Percentiles rank a stretch among this genome's conserved stretches.
Conservation (phyloP, 2,888 invertebrate genomes). For the Stramonita haemastoma region DNA sequence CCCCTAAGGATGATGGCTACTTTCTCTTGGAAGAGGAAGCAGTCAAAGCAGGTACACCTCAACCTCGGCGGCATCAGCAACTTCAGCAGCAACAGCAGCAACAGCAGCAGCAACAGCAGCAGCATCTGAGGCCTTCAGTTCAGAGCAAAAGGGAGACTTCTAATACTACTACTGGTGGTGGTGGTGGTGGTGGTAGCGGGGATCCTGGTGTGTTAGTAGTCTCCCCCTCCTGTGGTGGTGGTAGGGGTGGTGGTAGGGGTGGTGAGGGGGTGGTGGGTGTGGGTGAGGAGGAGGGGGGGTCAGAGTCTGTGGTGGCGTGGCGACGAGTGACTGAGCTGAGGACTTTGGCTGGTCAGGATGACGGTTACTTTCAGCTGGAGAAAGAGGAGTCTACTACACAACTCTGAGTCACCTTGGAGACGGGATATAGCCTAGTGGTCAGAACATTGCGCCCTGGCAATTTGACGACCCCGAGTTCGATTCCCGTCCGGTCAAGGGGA, state of each 20-base stretch:
- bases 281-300: not conserved
- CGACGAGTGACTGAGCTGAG: not conserved
- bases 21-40: constrained; percentile 19
- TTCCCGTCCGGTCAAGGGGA: too few relatives aligned
- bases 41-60: too few relatives aligned
- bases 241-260: not conserved
- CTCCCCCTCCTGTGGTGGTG: not conserved
- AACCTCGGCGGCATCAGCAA: too few relatives aligned
- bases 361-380: constrained; percentile 20
- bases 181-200: not conserved
- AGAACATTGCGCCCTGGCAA: too few relatives aligned
- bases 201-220: not conserved
- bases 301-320: not conserved
- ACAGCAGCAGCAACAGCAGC: too few relatives aligned
- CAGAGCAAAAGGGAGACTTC: too few relatives aligned
- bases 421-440: too few relatives aligned
- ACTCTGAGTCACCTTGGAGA: not conserved
- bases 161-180: too few relatives aligned
- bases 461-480: too few relatives aligned
- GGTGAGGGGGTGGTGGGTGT: not conserved
- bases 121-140: too few relatives aligned
- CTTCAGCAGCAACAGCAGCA: too few relatives aligned
- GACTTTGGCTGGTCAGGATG: not conserved
- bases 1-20: constrained; percentile 12
- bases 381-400: not conserved